Base-by-base conservation (phyloP, 2,113 vertebrate species). In the Parotia lawesii region DNA sequence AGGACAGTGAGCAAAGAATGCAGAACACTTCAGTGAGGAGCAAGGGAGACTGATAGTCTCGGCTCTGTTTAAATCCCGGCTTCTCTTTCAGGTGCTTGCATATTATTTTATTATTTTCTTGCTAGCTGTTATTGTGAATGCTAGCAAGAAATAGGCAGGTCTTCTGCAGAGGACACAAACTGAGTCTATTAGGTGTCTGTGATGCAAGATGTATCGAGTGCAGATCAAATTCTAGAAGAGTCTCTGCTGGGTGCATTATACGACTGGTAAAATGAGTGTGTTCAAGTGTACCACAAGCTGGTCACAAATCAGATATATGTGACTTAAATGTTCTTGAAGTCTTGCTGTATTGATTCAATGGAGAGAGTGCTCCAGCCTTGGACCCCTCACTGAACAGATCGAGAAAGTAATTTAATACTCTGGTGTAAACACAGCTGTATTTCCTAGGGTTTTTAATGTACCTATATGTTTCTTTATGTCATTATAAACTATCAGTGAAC, bases 261-360 rank as follows among this genome's bases (percentile, higher is more conserved):
- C 0, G 0, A 37, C 61, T 40, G 44, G 48, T 60, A 78, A 94
- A 95, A 74, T 90, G 92, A 81, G 48, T 48, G 28, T 64, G 61
- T 56, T 57, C 25, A 38, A 88, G 67, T 12, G 50, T 62, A 80
- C 50, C 76, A 73, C 77, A 64, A 60, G 57, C 37, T 85, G 48
- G 15, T 78, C 61, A 96, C 62, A 91, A 94, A 93, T 96, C 77
- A 91, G n/a, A 51, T 91, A 57, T 64, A 93, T 87, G 57, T 82
- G 77, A 78, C 73, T 90, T 92, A 83, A 89, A 74, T 57, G 61
- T 45, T 91, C 40, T 60, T 51, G 73, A 69, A 89, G n/a, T 35
- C 66, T 82, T 67, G 80, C 70, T 86, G 69, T 94, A 93, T 87
- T 67, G 73, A 91, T 96, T 47, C 87, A 64, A 9, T 29, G 31